Evolutionary conservation across 2,113 vertebrate genomes (phyloP), one percentile per base, ranked within the genome.

Genomic region (Microtus pennsylvanicus): DNA sequence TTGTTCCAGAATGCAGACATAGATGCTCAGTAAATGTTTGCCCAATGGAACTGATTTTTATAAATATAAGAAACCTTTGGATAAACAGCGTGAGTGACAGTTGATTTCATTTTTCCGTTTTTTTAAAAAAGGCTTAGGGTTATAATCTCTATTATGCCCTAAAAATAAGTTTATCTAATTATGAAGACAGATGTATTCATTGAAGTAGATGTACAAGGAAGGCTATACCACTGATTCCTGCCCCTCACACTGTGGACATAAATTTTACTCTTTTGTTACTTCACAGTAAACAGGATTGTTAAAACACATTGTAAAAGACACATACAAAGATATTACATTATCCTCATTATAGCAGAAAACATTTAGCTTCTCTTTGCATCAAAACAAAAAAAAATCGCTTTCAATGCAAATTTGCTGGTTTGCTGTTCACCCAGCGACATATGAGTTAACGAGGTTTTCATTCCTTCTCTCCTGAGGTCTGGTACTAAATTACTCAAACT

Each of bases 401-500:
- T 93, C 78, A 95, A 97, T 0, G 58, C 92, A 95, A 72, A 97
- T 97, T 96, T 96, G 90, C 89, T 95, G 90, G 85, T 92, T 95
- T 96, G 96, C 88, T 88, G 17, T 97, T 96, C 86, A 93, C 72
- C 0, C 12, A 90, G 74, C 0, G 12, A 85, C 74, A 85, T 55
- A 87, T 35, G 69, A 96, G 96, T 95, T 96, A 96, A 94, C 0
- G 6, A 96, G 95, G 86, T 93, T 96, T 96, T 91, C 95, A 94
- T 94, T 82, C 94, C 80, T 28, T 95, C 69, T 95, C 70, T 97
- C 93, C 88, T 90, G 96, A 97, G 94, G 91, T 96, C 94, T 97
- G 90, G 91, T 96, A 96, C 65, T 90, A 94, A 96, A 97, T 97
- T 96, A 97, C 83, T 94, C 89, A 89, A 93, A 97, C 94, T 96